phyloP scores from a whole-genome alignment of 2,888 invertebrate genomes.

The Acronicta aceris region DNA sequence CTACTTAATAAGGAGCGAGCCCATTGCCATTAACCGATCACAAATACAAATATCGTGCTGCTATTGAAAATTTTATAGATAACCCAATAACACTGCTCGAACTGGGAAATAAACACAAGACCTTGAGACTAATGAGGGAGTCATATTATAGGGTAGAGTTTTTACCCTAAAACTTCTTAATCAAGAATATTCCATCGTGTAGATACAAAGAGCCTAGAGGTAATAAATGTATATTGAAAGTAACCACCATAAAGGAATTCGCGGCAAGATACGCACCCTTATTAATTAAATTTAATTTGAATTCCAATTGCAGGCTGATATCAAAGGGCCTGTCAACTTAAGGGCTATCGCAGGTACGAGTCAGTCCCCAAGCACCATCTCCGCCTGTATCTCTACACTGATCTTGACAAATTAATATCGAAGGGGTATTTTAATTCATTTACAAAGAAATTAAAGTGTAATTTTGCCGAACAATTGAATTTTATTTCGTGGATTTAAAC shows the following conservation, averaged over 20 bases:
- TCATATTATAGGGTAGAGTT: no score
- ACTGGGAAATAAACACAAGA: no score
- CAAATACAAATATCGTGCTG: no score
- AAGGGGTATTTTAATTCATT: slow-evolving; percentile 32
- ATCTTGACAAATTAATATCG: slow-evolving; percentile 58
- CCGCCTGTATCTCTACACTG: slow-evolving; percentile 42
- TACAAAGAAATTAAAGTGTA: slow-evolving; percentile 12
- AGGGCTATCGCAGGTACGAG: slow-evolving; percentile 56
- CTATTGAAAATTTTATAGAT: no score
- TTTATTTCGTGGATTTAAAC: neutral
- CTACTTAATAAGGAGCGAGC: no score
- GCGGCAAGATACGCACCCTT: slow-evolving; percentile 39
- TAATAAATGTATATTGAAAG: slow-evolving; percentile 19
- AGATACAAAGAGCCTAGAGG: neutral
- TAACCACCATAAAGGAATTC: slow-evolving; percentile 41
- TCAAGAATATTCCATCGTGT: neutral
- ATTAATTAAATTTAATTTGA: slow-evolving; percentile 66
- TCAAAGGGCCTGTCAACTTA: slow-evolving; percentile 60
- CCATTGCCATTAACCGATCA: no score
- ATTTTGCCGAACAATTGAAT: neutral
- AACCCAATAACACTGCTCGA: no score
- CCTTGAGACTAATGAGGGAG: no score
- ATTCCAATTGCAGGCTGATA: slow-evolving; percentile 63
- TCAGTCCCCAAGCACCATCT: slow-evolving; percentile 39
- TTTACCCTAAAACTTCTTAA: neutral